Conservation (phyloP, 2,113 vertebrate genomes). For the Suricata suricatta region DNA sequence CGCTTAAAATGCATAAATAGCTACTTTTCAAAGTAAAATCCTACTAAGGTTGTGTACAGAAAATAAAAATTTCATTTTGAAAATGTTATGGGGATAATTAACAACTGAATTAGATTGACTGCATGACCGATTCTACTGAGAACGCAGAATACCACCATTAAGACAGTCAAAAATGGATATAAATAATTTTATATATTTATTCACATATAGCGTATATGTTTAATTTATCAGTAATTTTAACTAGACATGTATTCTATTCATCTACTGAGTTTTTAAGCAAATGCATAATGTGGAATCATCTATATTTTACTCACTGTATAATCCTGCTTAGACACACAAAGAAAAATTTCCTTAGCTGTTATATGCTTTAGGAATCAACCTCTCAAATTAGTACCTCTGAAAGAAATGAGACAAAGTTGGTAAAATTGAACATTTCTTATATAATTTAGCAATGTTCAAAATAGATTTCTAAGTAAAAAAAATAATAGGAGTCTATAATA, state of each 20-base stretch:
- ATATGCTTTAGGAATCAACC: background rate
- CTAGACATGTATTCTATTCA: background rate
- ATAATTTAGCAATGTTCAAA: background rate
- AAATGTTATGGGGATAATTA: background rate
- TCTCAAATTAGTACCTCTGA: background rate
- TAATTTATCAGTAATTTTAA: background rate
- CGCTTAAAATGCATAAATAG: background rate
- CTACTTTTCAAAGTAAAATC: background rate
- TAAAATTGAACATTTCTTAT: background rate
- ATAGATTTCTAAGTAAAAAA: constrained; percentile 11
- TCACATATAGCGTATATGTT: background rate
- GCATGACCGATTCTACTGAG: background rate
- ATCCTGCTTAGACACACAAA: background rate
- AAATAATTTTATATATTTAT: background rate
- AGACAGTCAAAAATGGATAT: background rate
- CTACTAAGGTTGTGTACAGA: background rate
- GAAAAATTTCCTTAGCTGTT: background rate
- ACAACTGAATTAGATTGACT: background rate
- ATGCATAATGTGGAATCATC: background rate
- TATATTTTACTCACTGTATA: background rate
- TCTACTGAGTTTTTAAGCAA: background rate
- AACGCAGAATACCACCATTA: background rate
- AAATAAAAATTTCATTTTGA: background rate
- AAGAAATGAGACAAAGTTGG: background rate
- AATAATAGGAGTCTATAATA: background rate